These are phyloP conservation scores for Microctenopoma lineatum DNA, from an alignment of 2,797 vertebrate genomes.

Conservation along the genomic window DNA sequence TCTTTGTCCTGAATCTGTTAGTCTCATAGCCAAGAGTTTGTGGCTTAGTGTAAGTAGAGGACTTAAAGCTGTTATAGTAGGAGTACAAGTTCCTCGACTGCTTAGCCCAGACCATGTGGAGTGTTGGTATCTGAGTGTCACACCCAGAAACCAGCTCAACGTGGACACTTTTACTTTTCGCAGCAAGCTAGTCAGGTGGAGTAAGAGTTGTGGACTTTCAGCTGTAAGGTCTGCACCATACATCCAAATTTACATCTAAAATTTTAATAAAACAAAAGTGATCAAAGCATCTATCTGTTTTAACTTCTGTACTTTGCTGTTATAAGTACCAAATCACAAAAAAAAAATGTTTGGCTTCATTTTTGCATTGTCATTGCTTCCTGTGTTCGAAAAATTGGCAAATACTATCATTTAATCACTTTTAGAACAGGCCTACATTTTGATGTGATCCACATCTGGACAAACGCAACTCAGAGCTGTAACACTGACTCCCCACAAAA, in stretches of 20 bases:
- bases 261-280: not conserved
- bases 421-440: not conserved
- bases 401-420: not conserved
- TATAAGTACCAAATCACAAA: not conserved
- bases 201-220: not conserved
- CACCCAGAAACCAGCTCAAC: constrained; percentile 29
- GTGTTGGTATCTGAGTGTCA: constrained; percentile 45
- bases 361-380: not conserved
- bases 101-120: constrained; percentile 59
- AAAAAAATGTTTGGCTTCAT: not conserved
- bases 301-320: not conserved
- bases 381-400: not conserved
- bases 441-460: constrained; percentile 18
- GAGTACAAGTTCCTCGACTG: constrained; percentile 35
- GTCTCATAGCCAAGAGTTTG: constrained; percentile 61
- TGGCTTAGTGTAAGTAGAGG: constrained; percentile 46
- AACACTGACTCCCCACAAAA: not conserved
- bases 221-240: not conserved
- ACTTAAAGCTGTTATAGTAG: constrained; percentile 49
- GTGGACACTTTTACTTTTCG: constrained; percentile 36
- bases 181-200: not conserved
- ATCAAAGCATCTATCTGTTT: not conserved
- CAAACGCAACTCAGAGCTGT: not conserved
- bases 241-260: not conserved
- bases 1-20: constrained; percentile 57